A percentile compares a stretch with the other conserved stretches of the same genome.
phyloP scores from a whole-genome alignment of 2,888 invertebrate species.

The Neoitamus cyanurus region DNA sequence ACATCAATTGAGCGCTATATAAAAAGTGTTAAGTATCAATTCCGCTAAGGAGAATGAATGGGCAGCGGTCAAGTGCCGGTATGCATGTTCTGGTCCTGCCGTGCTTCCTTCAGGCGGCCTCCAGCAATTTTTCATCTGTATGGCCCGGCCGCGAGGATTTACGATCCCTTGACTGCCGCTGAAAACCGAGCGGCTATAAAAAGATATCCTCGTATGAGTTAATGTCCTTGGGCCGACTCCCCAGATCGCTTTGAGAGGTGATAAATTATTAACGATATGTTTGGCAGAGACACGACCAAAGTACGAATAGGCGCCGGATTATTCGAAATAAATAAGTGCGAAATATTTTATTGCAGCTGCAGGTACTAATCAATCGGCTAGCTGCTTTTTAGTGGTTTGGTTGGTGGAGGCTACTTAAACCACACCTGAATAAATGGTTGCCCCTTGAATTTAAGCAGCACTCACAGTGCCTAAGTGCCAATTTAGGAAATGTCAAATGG shows the following conservation, averaged over 20 bases:
- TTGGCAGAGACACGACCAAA: constrained; percentile 25
- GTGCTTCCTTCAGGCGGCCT: background rate
- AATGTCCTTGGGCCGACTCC: constrained; percentile 42
- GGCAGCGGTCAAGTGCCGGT: background rate
- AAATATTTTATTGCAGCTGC: background rate
- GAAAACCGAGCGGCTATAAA: constrained; percentile 51
- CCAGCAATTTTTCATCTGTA: constrained; percentile 30
- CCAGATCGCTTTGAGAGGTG: constrained; percentile 19
- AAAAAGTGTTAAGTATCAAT: constrained; percentile 29
- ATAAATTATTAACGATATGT: constrained; percentile 43
- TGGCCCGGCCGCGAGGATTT: constrained; percentile 29
- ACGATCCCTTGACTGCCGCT: constrained; percentile 49
- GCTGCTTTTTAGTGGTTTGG: background rate
- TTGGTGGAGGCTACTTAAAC: background rate
- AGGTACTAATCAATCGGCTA: background rate
- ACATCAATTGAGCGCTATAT: constrained; percentile 14
- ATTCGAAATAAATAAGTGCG: background rate
- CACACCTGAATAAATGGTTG: background rate
- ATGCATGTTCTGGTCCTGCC: background rate
- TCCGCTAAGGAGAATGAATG: background rate
- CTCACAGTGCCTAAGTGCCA: background rate
- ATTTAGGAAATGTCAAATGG: background rate
- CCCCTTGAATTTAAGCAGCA: background rate
- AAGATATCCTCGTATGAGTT: constrained; percentile 52
- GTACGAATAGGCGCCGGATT: background rate